Evolutionary conservation across 2,888 invertebrate genomes (phyloP), one percentile per base, ranked within the genome.

Genomic region (Cryptosula pallasiana): DNA sequence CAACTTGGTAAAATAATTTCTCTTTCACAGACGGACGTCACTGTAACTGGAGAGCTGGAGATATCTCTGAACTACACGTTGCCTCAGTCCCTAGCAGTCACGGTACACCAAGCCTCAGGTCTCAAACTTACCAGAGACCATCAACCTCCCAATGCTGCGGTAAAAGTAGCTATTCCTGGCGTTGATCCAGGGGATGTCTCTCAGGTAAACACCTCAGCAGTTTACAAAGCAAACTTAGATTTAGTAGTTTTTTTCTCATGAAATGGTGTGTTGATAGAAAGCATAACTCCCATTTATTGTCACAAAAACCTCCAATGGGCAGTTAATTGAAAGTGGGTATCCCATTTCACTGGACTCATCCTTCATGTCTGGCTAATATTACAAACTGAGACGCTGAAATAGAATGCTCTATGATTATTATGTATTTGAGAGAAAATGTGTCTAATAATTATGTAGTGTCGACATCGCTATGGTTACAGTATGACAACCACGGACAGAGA

Each of bases 151-250:
- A 79, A 79, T 71, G 79, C 80, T 0, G 78, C 80, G 74, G 79
- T 82, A 27, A 81, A 81, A 73, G 71, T 80, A 3, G 77, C 79
- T 35, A 74, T 82, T 1, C 79, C 80, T n/a, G 82, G 81, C 3
- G 74, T 77, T 45, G 76, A 76, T n/a, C 58, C 74, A 23, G 74
- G 79, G 2, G 76, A 74, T 71, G 78, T 78, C 71, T 78, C 80
- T 1, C 73, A 79, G 78, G 81, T 81, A 74, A 35, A 72, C 23
- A 25, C n/a, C n/a, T n/a, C n/a, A n/a, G n/a, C n/a, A n/a, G n/a
- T n/a, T n/a, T n/a, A n/a, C n/a, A n/a, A n/a, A n/a, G n/a, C n/a
- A n/a, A n/a, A n/a, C n/a, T n/a, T n/a, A n/a, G n/a, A n/a, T n/a
- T n/a, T n/a, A n/a, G n/a, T n/a, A n/a, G n/a, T n/a, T n/a, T n/a